Percentiles rank a stretch among this genome's conserved stretches.
phyloP scores from a whole-genome alignment of 1,140 invertebrate species.

The Chironomus tepperi region DNA sequence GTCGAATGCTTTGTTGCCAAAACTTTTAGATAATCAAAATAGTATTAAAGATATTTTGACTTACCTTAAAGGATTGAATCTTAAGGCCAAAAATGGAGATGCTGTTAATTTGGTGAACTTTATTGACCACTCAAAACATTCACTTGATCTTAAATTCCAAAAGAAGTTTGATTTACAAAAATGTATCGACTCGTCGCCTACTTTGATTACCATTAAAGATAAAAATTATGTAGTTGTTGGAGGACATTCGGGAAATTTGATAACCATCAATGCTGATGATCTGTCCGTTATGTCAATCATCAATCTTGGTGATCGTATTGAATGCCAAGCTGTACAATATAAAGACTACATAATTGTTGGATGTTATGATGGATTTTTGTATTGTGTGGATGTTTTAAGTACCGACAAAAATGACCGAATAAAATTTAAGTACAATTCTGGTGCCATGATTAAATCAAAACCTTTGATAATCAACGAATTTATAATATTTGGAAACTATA shows the following conservation, averaged over 20 bases:
- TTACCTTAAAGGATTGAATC: conserved; percentile 1
- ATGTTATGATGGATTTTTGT: conserved; percentile 47
- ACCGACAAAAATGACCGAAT: conserved; percentile 33
- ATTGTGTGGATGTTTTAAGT: conserved; percentile 39
- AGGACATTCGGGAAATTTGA: conserved; percentile 33
- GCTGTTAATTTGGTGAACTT: background rate
- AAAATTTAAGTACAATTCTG: conserved; percentile 42
- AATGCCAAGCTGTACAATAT: conserved; percentile 44
- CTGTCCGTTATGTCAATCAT: conserved; percentile 34
- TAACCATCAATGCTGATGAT: background rate
- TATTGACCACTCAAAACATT: background rate
- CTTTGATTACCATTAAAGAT: conserved; percentile 30
- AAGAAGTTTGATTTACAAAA: conserved; percentile 45
- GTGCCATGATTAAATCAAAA: conserved; percentile 45
- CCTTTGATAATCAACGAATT: conserved; percentile 28
- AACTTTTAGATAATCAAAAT: conserved; percentile 30
- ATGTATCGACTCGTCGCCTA: conserved; percentile 48
- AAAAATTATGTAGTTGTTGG: conserved; percentile 32
- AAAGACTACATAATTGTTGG: conserved; percentile 37
- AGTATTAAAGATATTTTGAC: conserved; percentile 18
- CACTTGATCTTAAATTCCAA: background rate
- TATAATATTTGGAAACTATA: conserved; percentile 36
- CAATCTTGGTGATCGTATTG: conserved; percentile 44
- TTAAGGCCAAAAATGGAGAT: background rate
- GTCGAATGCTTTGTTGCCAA: conserved; percentile 31